Conservation (phyloP, 2,888 invertebrate species). For the Drosophila yooni region DNA sequence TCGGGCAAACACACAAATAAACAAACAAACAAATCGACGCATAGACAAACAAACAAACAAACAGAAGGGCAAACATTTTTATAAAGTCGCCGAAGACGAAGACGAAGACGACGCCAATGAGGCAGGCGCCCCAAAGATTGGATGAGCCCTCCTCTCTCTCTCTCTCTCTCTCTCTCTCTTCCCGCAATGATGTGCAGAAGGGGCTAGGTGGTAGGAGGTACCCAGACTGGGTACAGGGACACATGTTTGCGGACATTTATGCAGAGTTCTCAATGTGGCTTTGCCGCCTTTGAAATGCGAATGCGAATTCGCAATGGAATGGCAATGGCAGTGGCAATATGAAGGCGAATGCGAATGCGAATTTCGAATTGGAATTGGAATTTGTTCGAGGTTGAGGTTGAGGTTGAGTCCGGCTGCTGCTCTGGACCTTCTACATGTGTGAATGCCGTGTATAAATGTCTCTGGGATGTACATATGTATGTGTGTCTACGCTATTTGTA, state of each 20-base stretch:
- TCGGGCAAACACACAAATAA: constrained; percentile 70
- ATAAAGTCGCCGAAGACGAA: constrained; percentile 71
- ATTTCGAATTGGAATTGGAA: constrained; percentile 10
- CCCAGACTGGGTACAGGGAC: constrained; percentile 38
- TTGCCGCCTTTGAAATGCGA: constrained; percentile 42
- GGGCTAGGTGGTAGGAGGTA: neutral
- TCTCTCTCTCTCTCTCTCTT: neutral
- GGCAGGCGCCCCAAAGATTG: constrained; percentile 31
- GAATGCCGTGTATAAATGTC: neutral
- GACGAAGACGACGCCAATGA: constrained; percentile 63
- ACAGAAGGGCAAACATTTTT: constrained; percentile 75
- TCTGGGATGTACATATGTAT: constrained; percentile 10
- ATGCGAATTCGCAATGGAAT: constrained; percentile 15
- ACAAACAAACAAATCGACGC: constrained; percentile 70
- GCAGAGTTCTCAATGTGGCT: constrained; percentile 62
- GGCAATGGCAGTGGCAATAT: neutral
- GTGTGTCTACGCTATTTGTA: constrained; percentile 26
- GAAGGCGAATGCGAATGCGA: neutral
- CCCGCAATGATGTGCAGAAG: neutral
- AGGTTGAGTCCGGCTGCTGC: constrained; percentile 28
- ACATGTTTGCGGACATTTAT: constrained; percentile 81
- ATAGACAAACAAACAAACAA: constrained; percentile 71
- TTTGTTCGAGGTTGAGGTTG: constrained; percentile 10
- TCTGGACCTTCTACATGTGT: constrained; percentile 11
- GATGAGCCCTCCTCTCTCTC: neutral